These are phyloP conservation scores for Corvus moneduloides DNA, from an alignment of 2,113 vertebrate genomes.

Conservation along the genomic window DNA sequence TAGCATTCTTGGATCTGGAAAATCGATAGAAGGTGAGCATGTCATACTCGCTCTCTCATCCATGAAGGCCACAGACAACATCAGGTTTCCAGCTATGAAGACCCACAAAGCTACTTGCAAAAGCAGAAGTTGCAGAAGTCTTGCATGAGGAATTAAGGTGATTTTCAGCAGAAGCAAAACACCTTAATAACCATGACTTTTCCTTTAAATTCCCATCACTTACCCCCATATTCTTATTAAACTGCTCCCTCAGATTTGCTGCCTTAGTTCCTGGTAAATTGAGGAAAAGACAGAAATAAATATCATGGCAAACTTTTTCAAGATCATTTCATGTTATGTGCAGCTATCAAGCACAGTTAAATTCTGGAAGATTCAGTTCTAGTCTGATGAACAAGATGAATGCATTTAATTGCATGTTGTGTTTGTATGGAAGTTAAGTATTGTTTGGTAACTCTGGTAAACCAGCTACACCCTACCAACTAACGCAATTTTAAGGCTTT, in stretches of 20 bases:
- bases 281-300: neutral
- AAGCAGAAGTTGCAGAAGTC: neutral
- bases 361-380: neutral
- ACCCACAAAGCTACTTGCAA: neutral
- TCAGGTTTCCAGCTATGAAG: neutral
- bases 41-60: neutral
- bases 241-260: neutral
- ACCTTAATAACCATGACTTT: neutral
- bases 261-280: neutral
- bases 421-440: neutral
- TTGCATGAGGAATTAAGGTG: neutral
- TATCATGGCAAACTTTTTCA: neutral
- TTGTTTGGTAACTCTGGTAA: neutral
- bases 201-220: neutral
- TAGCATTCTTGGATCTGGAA: constrained; percentile 56
- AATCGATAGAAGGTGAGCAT: constrained; percentile 11
- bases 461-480: neutral
- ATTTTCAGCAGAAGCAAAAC: neutral
- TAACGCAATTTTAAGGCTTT: neutral
- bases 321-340: neutral
- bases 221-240: neutral
- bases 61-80: neutral
- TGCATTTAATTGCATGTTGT: neutral
- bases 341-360: neutral
- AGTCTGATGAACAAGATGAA: neutral